Conservation (phyloP, 2,113 vertebrate genomes). For the Cyprinodon brontotheroides region DNA sequence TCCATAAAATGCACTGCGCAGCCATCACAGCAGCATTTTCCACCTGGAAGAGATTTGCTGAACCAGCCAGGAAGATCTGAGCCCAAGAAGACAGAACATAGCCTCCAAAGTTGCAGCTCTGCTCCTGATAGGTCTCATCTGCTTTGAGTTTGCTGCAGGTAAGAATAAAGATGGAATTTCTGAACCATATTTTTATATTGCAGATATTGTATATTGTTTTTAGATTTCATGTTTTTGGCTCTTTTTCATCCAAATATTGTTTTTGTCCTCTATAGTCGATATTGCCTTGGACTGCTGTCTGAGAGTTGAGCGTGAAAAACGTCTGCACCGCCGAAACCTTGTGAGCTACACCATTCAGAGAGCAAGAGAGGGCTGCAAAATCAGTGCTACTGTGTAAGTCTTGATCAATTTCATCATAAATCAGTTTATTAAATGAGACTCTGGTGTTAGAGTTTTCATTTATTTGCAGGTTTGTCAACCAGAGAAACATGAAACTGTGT, state of each 20-base stretch:
- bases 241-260: too few relatives aligned
- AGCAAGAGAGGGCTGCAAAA: conserved; percentile 46
- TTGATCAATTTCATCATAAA: too few relatives aligned
- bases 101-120: conserved; percentile 43
- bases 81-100: conserved; percentile 44
- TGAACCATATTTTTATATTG: not conserved
- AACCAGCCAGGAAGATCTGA: conserved; percentile 11
- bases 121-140: conserved; percentile 57
- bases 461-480: conserved; percentile 48
- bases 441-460: not conserved
- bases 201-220: not conserved
- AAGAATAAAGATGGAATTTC: conserved; percentile 6
- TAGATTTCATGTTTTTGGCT: too few relatives aligned
- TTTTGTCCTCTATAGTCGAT: conserved; percentile 36
- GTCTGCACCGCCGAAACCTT: conserved; percentile 1
- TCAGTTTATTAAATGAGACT: too few relatives aligned
- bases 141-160: conserved; percentile 44
- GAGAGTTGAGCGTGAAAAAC: not conserved
- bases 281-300: conserved; percentile 55
- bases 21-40: conserved; percentile 15
- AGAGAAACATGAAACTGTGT: conserved; percentile 2
- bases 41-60: conserved; percentile 6
- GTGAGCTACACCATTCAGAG: conserved; percentile 40
- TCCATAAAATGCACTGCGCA: conserved; percentile 49
- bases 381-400: conserved; percentile 58